These are phyloP conservation scores for Venustaconcha ellipsiformis DNA, from an alignment of 1,140 invertebrate genomes.

Conservation along the genomic window DNA sequence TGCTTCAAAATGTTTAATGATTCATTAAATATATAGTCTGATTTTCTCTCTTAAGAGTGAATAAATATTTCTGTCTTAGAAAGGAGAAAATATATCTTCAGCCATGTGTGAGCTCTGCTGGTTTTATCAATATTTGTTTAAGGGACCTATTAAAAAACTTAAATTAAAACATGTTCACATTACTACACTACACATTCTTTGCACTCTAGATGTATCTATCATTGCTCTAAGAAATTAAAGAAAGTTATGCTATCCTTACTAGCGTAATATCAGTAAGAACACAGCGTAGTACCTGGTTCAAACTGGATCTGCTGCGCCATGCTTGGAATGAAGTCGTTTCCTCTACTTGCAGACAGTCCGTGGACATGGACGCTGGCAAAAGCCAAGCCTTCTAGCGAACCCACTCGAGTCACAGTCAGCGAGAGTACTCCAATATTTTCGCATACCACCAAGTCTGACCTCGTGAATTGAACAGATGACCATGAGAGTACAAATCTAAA, in stretches of 20 bases:
- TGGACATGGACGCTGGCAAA: conserved; percentile 58
- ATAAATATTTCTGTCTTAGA: no score
- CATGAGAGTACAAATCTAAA: conserved; percentile 62
- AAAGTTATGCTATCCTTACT: neutral
- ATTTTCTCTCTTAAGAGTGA: no score
- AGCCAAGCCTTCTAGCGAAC: conserved; percentile 49
- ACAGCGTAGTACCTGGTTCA: conserved; percentile 56
- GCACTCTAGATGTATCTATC: neutral
- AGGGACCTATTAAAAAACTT: no score
- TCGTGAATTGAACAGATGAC: conserved; percentile 59
- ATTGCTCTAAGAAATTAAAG: neutral
- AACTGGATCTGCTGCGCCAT: conserved; percentile 61
- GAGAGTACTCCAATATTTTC: conserved; percentile 62
- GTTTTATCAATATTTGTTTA: no score
- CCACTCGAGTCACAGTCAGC: conserved; percentile 51
- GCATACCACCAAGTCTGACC: conserved; percentile 59
- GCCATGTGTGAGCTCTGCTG: no score
- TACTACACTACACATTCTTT: neutral
- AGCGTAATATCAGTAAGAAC: neutral
- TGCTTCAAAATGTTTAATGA: no score
- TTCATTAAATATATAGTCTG: no score
- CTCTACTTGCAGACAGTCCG: conserved; percentile 58
- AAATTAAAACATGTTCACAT: neutral
- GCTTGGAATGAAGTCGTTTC: conserved; percentile 57
- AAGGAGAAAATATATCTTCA: no score